Evolutionary conservation across 2,888 invertebrate species (phyloP).

Genomic region (Conistra vaccinii): DNA sequence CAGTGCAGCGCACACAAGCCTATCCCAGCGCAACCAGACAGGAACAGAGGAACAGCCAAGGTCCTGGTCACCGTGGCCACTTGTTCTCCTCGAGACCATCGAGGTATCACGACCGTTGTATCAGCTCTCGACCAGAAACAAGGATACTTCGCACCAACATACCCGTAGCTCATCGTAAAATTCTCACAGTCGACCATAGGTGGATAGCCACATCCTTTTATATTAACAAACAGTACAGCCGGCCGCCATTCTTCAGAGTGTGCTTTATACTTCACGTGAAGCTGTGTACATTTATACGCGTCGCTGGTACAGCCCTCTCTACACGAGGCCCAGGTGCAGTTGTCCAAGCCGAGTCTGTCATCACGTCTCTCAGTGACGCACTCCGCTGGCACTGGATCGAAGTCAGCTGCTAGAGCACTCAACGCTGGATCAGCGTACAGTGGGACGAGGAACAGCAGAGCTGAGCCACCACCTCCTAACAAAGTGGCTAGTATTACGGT

Average conservation of each 20-base stretch:
- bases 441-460: slow-evolving; percentile 88
- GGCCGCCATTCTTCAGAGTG: slow-evolving; percentile 89
- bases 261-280: slow-evolving; percentile 92
- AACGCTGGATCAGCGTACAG: slow-evolving; percentile 89
- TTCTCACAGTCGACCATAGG: slow-evolving; percentile 94
- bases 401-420: slow-evolving; percentile 93
- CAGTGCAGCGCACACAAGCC: slow-evolving; percentile 97
- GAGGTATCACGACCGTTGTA: slow-evolving; percentile 95
- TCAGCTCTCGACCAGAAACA: slow-evolving; percentile 95
- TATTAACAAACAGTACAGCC: slow-evolving; percentile 94
- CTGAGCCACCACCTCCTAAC: slow-evolving; percentile 86
- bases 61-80: slow-evolving; percentile 95
- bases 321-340: slow-evolving; percentile 95
- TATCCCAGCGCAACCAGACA: slow-evolving; percentile 96
- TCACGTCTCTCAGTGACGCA: slow-evolving; percentile 93
- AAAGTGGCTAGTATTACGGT: slow-evolving; percentile 86
- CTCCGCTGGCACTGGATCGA: slow-evolving; percentile 93
- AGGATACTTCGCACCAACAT: slow-evolving; percentile 92
- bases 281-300: slow-evolving; percentile 93
- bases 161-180: slow-evolving; percentile 93
- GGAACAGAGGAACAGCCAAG: slow-evolving; percentile 95
- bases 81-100: slow-evolving; percentile 96
- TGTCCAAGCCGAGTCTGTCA: slow-evolving; percentile 93
- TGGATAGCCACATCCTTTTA: slow-evolving; percentile 96
- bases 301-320: slow-evolving; percentile 96